A percentile compares a stretch with the other conserved stretches of the same genome.
Evolutionary conservation across 2,888 invertebrate genomes (phyloP).

Genomic region (Nephrocerus scutellatus): DNA sequence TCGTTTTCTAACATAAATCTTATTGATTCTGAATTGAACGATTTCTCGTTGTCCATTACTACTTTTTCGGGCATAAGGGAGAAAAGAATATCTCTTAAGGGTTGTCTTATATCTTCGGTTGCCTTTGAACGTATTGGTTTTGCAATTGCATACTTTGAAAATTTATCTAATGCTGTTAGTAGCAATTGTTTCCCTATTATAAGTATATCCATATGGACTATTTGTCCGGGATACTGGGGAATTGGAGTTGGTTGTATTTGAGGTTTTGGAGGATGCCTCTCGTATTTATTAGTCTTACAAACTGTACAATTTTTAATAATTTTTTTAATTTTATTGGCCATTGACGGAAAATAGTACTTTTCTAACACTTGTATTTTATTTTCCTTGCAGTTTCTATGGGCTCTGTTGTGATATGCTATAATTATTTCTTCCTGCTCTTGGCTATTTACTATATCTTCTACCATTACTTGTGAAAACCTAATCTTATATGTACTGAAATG

Average conservation of each 20-base stretch:
- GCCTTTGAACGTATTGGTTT: no score
- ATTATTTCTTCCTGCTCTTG: conserved; percentile 11
- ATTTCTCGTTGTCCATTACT: conserved; percentile 9
- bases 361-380: conserved; percentile 12
- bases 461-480: conserved; percentile 16
- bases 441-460: conserved; percentile 13
- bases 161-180: no score
- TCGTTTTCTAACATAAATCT: conserved; percentile 1
- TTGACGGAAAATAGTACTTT: conserved; percentile 11
- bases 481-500: conserved; percentile 12
- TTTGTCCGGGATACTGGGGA: no score
- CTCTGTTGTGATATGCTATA: conserved; percentile 11
- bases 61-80: conserved; percentile 4
- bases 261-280: conserved; percentile 10
- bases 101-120: no score
- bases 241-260: conserved; percentile 4
- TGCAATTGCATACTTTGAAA: no score
- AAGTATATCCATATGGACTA: no score
- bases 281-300: conserved; percentile 12
- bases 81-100: conserved; percentile 6
- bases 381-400: conserved; percentile 12
- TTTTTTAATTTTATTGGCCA: conserved; percentile 6
- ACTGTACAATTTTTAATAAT: conserved; percentile 5
- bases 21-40: conserved; percentile 4
- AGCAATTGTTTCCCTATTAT: no score